Conservation (phyloP, 2,888 invertebrate genomes). For the Tipula confusa region DNA sequence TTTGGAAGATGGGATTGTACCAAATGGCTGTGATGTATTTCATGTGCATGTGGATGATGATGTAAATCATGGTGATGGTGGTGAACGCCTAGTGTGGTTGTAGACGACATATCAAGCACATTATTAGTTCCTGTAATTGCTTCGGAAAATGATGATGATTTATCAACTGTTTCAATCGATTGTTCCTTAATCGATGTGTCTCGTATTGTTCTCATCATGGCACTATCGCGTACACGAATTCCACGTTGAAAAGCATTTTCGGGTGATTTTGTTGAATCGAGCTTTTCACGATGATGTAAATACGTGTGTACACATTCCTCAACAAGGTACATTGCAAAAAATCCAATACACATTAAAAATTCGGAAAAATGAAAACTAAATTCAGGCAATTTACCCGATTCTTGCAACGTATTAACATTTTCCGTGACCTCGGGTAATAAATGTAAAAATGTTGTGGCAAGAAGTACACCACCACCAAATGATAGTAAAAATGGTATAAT, state of each 20-base stretch:
- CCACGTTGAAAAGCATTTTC: conserved; percentile 45
- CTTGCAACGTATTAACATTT: conserved; percentile 59
- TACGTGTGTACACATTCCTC: conserved; percentile 73
- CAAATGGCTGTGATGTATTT: not conserved
- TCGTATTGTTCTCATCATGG: conserved; percentile 37
- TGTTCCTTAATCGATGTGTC: not conserved
- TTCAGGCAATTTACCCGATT: conserved; percentile 49
- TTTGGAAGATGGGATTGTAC: not conserved
- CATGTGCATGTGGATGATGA: conserved; percentile 4
- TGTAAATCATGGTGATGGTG: not conserved
- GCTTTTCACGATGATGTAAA: conserved; percentile 54
- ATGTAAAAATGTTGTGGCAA: conserved; percentile 78
- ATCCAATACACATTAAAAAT: conserved; percentile 68
- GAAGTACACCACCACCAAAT: conserved; percentile 80
- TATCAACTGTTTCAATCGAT: not conserved
- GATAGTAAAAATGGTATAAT: conserved; percentile 62
- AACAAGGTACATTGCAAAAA: conserved; percentile 73
- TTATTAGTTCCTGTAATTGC: not conserved
- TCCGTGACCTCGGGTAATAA: conserved; percentile 74
- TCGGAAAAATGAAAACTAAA: conserved; percentile 64
- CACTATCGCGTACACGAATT: conserved; percentile 43
- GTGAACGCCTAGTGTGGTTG: not conserved
- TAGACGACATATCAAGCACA: not conserved
- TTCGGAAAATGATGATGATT: not conserved
- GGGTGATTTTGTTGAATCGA: conserved; percentile 33